Evolutionary conservation across 2,797 vertebrate genomes (phyloP).

Genomic region (Bradypodion ventrale): DNA sequence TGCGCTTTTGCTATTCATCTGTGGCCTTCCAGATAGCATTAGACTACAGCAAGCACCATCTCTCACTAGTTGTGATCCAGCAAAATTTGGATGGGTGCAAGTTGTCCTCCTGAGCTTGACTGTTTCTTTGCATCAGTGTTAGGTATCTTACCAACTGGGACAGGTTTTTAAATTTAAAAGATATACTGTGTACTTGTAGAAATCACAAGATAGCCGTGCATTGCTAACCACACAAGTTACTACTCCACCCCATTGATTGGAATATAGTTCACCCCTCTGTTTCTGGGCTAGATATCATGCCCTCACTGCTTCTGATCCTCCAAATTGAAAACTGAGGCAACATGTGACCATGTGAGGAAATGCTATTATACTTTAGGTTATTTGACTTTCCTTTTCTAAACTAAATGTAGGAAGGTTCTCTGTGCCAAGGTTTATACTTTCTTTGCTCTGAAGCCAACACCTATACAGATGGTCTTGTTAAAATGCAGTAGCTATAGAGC

Average conservation of each 20-base stretch:
- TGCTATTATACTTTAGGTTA: background rate
- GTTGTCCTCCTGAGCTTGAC: background rate
- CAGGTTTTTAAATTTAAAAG: background rate
- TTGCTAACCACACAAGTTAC: background rate
- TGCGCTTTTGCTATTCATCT: no score
- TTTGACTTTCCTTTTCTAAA: background rate
- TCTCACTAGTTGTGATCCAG: no score
- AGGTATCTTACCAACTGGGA: background rate
- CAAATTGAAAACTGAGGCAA: background rate
- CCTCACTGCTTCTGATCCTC: background rate
- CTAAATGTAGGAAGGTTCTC: background rate
- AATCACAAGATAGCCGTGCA: no score
- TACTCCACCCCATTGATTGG: background rate
- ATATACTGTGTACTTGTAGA: background rate
- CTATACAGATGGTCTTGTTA: background rate
- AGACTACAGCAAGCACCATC: background rate
- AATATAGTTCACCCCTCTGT: background rate
- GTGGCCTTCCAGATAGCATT: background rate
- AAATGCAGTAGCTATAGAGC: background rate
- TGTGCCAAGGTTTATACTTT: background rate
- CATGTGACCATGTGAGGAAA: background rate
- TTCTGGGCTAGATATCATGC: background rate
- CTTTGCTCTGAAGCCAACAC: background rate
- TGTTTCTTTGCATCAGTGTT: background rate
- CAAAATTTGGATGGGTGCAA: no score